Conservation (phyloP, 2,888 invertebrate genomes). For the Agapetus fuscipes region DNA sequence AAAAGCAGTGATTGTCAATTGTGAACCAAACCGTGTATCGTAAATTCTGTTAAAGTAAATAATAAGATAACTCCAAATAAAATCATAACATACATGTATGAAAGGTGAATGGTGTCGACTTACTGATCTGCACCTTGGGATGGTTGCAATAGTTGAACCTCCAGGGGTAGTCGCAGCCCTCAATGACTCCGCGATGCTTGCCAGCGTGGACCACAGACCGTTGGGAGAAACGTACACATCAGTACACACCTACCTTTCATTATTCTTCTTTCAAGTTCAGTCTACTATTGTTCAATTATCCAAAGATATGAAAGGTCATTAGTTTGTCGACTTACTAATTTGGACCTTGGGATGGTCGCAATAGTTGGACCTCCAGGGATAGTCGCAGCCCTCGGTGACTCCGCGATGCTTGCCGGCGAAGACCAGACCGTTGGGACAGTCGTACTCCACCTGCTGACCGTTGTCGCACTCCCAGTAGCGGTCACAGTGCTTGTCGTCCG, state of each 20-base stretch:
- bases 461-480: constrained; percentile 81
- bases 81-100: too few species aligned
- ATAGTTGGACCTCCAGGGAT: constrained; percentile 82
- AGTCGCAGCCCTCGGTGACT: constrained; percentile 83
- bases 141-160: constrained; percentile 76
- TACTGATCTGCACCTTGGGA: constrained; percentile 54
- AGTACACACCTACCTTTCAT: too few species aligned
- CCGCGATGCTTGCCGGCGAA: constrained; percentile 83
- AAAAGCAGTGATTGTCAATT: too few species aligned
- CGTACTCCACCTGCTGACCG: constrained; percentile 73
- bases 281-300: too few species aligned
- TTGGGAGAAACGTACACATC: constrained; percentile 87
- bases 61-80: too few species aligned
- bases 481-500: constrained; percentile 70
- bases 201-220: constrained; percentile 83
- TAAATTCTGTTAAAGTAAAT: too few species aligned
- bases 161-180: constrained; percentile 87
- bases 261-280: too few species aligned
- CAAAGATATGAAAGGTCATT: too few species aligned
- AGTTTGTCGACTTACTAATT: constrained; percentile 71
- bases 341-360: constrained; percentile 56
- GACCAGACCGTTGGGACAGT: constrained; percentile 84
- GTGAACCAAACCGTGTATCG: too few species aligned
- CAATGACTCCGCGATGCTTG: constrained; percentile 77
- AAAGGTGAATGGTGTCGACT: too few species aligned